These are phyloP conservation scores for Hololepta plana DNA, from an alignment of 2,888 invertebrate species.

Conservation along the genomic window DNA sequence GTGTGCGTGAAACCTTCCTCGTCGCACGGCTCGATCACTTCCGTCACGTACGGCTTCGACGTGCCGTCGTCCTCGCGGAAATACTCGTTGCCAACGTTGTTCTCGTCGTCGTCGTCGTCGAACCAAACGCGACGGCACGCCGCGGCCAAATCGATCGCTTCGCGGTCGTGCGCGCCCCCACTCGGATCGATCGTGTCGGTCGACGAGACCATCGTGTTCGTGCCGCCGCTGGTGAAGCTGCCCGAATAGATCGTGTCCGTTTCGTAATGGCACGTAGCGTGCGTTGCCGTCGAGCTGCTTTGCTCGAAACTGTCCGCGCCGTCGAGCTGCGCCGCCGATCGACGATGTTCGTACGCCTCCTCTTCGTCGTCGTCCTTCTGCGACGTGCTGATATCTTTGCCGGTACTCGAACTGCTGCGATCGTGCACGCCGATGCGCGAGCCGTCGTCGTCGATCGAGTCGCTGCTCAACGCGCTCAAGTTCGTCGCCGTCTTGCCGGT, in stretches of 20 bases:
- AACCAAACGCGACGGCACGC: conserved; percentile 30
- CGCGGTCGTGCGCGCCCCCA: conserved; percentile 28
- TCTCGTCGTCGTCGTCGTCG: conserved; percentile 21
- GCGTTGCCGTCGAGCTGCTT: conserved; percentile 62
- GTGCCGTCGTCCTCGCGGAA: conserved; percentile 16
- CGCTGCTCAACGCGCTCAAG: conserved; percentile 16
- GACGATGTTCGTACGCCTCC: conserved; percentile 9
- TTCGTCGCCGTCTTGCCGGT: conserved; percentile 17
- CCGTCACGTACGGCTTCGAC: conserved; percentile 29
- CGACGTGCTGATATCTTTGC: conserved; percentile 29
- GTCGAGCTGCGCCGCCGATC: conserved; percentile 32
- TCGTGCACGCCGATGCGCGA: conserved; percentile 24
- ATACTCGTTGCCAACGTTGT: conserved; percentile 16
- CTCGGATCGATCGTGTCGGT: conserved; percentile 49
- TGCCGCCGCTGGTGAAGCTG: conserved; percentile 66
- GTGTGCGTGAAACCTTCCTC: conserved; percentile 27
- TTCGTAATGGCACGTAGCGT: conserved; percentile 70
- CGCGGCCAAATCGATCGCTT: conserved; percentile 26
- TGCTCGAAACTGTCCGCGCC: conserved; percentile 59
- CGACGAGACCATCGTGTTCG: conserved; percentile 69
- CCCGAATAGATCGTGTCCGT: conserved; percentile 75
- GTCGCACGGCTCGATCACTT: conserved; percentile 27
- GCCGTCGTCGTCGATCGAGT: conserved; percentile 31
- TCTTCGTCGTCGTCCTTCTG: conserved; percentile 24
- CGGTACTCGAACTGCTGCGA: conserved; percentile 30